Conservation (phyloP, 1,140 invertebrate species). For the Drosophila burlai region DNA sequence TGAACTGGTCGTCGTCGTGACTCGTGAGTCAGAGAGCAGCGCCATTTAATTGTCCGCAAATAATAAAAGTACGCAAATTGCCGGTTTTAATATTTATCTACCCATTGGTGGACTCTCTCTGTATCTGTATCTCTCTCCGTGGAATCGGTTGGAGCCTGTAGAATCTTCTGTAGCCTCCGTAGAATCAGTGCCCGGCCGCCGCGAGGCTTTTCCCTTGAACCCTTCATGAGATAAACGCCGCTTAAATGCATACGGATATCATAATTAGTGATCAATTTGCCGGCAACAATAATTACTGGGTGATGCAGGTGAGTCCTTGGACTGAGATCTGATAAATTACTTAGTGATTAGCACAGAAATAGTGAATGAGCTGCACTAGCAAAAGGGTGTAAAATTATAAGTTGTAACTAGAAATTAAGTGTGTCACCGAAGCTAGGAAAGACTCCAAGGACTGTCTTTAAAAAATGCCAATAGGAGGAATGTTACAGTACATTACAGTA, state of each 20-base stretch:
- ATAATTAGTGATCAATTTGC: slow-evolving; percentile 85
- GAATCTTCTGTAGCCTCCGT: slow-evolving; percentile 2
- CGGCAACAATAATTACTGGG: slow-evolving; percentile 84
- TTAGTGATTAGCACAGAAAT: not conserved
- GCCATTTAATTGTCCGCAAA: slow-evolving; percentile 48
- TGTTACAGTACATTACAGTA: not conserved
- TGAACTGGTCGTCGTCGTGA: slow-evolving; percentile 67
- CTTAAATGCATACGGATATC: slow-evolving; percentile 85
- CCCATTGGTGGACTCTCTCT: not conserved
- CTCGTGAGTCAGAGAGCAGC: slow-evolving; percentile 54
- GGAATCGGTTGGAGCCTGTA: slow-evolving; percentile 1
- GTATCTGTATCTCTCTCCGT: not conserved
- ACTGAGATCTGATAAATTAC: slow-evolving; percentile 2
- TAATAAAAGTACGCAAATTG: slow-evolving; percentile 31
- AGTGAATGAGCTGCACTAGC: not conserved
- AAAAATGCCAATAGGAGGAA: too few relatives aligned
- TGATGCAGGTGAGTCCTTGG: slow-evolving; percentile 82
- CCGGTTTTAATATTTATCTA: slow-evolving; percentile 26
- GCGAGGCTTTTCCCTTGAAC: slow-evolving; percentile 26
- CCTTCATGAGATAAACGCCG: slow-evolving; percentile 68
- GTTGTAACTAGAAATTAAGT: not conserved
- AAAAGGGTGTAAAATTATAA: not conserved
- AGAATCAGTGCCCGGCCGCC: slow-evolving; percentile 16
- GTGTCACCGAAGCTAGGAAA: not conserved
- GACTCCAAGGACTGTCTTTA: not conserved